Evolutionary conservation across 2,888 invertebrate genomes (phyloP).

Genomic region (Cloeon dipterum): DNA sequence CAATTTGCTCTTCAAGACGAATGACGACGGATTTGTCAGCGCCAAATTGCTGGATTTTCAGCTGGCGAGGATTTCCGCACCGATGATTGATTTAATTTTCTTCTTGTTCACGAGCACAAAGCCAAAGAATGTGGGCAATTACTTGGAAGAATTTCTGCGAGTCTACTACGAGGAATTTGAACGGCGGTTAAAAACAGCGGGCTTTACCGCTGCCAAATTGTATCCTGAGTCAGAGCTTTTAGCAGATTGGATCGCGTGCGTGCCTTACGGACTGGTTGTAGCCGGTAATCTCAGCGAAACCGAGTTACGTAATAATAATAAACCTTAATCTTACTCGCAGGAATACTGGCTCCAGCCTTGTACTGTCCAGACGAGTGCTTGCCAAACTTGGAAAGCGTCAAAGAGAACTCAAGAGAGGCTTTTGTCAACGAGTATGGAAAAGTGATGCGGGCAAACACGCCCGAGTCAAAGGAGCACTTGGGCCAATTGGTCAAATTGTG

Average conservation of each 20-base stretch:
- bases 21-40: slow-evolving; percentile 6
- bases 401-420: background rate
- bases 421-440: background rate
- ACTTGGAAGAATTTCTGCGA: background rate
- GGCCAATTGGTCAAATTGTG: background rate
- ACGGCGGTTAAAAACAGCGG: no score
- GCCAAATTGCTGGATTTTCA: slow-evolving; percentile 10
- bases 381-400: background rate
- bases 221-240: no score
- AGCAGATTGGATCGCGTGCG: no score
- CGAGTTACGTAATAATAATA: no score
- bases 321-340: no score
- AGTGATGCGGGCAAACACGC: background rate
- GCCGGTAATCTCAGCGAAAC: no score
- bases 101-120: slow-evolving; percentile 9
- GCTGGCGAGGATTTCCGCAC: slow-evolving; percentile 7
- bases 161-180: background rate
- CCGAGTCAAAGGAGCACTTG: background rate
- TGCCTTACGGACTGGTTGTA: no score
- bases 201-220: no score
- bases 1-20: slow-evolving; percentile 6
- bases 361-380: background rate
- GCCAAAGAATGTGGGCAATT: background rate
- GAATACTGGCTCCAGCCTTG: background rate
- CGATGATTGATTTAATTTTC: slow-evolving; percentile 9